phyloP scores from a whole-genome alignment of 2,113 vertebrate species.

The Hippocampus zosterae region DNA sequence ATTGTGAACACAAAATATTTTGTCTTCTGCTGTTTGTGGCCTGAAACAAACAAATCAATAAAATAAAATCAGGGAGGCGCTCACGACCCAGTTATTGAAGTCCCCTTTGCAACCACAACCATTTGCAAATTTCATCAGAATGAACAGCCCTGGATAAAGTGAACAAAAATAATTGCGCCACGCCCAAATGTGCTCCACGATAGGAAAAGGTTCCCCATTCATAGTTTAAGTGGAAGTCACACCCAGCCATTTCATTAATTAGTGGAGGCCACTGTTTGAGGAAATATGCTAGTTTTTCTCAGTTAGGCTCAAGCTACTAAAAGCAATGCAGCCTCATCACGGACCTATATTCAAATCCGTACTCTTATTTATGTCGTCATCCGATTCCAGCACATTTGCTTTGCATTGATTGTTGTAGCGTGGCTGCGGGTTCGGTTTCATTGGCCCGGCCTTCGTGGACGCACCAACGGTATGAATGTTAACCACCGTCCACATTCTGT shows the following conservation, averaged over 20 bases:
- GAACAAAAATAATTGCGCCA: background rate
- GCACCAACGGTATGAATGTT: conserved; percentile 5
- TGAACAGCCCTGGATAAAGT: no score
- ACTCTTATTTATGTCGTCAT: background rate
- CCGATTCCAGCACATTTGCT: background rate
- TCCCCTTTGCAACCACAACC: no score
- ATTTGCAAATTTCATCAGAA: no score
- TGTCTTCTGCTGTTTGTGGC: no score
- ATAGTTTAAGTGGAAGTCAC: background rate
- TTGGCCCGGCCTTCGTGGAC: background rate
- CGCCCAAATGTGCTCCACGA: no score
- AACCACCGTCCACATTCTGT: background rate
- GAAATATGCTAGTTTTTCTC: background rate
- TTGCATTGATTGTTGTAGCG: conserved; percentile 6
- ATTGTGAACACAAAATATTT: no score
- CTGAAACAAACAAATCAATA: no score
- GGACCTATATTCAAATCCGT: background rate
- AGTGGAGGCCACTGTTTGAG: background rate
- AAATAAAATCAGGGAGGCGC: no score
- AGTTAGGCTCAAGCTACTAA: background rate
- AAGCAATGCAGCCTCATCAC: background rate
- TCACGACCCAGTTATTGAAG: no score
- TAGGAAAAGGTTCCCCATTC: no score
- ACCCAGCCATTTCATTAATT: background rate
- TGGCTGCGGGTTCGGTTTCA: conserved; percentile 5